Base-by-base conservation (phyloP, 2,888 invertebrate species). In the Gymnosoma rotundatum region DNA sequence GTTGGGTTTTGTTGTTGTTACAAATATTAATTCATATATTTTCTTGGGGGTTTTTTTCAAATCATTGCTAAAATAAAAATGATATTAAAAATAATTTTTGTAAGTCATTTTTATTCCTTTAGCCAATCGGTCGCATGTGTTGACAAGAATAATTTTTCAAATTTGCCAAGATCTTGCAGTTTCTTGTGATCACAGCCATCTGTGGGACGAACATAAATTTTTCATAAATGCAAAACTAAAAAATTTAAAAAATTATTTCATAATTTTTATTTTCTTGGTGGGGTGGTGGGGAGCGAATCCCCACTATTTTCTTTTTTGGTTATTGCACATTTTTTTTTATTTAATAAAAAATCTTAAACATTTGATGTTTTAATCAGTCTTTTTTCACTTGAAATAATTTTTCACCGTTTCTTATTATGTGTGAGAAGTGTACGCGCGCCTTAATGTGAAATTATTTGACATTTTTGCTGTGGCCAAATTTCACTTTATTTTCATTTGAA, bases 71-170 rank as follows among this genome's bases (percentile, higher is more conserved):
- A 20, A 52, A 36, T 21, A 64, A 66, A 32, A 45, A 63, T 18
- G 42, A 12, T 0, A 61, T 20, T n/a, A 73, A 73, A 64, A 42
- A 79, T 52, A 54, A 48, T 81, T 81, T 81, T 74, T 78, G 78
- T 84, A 84, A 84, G 63, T 70, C 60, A 64, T 56, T 56, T 76
- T 74, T 58, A 38, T 16, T 18, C 3, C 20, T 60, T 60, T 21
- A 64, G 78, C 64, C 81, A 78, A 78, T 78, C 78, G 84, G 81
- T 81, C 48, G 74, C 50, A 69, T 78, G 84, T 78, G 84, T 66
- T 84, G 84, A 84, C 84, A 84, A 81, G 78, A 70, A 74, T 78
- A 84, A 81, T 81, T 78, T 82, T 84, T 81, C 81, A 64, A 38
- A 66, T 72, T 80, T 74, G 72, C 54, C 66, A 72, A 75, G 67